Conservation (phyloP, 2,113 vertebrate species). For the Myodes glareolus region DNA sequence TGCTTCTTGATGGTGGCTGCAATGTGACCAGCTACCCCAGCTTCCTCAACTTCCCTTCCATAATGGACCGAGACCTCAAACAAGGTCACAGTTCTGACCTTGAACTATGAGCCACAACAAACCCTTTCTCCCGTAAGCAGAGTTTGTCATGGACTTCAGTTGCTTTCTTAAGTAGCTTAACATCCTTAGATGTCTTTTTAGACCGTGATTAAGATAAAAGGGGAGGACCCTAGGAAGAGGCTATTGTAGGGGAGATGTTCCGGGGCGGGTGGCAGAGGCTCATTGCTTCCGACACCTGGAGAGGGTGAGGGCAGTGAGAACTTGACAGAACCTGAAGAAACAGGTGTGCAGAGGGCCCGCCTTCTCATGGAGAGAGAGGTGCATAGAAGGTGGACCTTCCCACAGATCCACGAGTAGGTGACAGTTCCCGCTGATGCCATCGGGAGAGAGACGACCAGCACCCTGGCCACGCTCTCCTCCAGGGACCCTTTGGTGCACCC, state of each 20-base stretch:
- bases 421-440: neutral
- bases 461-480: neutral
- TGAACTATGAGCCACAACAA: neutral
- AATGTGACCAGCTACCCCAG: no score
- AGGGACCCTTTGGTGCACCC: neutral
- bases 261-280: neutral
- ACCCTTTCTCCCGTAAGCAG: neutral
- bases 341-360: neutral
- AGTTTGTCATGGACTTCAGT: neutral
- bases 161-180: neutral
- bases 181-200: neutral
- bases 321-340: neutral
- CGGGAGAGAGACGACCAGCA: neutral
- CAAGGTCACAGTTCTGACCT: no score
- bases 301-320: neutral
- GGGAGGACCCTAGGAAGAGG: neutral
- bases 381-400: no score
- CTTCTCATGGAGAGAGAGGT: neutral
- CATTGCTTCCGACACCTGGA: neutral
- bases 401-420: rapidly evolving
- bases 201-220: neutral
- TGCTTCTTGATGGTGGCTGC: neutral
- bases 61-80: no score
- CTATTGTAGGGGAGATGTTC: no score
- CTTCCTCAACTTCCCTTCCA: neutral